Evolutionary conservation across 2,888 invertebrate species (phyloP).

Genomic region (Pachymerium ferrugineum): DNA sequence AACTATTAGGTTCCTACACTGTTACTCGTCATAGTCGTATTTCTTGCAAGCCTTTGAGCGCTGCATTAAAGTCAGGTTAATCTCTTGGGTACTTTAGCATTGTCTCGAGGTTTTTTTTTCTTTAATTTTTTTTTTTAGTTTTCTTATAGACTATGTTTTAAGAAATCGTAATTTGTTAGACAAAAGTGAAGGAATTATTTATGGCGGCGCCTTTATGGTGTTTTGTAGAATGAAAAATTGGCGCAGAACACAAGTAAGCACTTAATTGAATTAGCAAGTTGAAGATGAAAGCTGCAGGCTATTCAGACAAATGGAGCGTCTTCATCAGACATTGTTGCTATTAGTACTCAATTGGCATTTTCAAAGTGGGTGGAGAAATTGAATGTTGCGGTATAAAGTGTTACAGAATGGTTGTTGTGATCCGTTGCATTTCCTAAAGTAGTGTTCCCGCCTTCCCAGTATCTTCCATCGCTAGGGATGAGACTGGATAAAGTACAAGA

Average conservation of each 20-base stretch:
- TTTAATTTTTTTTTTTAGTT: neutral
- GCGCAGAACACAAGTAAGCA: conserved; percentile 11
- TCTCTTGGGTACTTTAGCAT: neutral
- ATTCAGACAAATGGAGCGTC: conserved; percentile 1
- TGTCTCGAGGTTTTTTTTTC: neutral
- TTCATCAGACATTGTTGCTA: conserved; percentile 10
- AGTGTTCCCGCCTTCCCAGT: neutral
- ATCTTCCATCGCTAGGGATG: neutral
- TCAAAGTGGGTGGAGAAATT: neutral
- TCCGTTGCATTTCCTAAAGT: conserved; percentile 25
- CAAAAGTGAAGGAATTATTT: conserved; percentile 17
- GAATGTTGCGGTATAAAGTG: neutral
- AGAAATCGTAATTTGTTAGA: conserved; percentile 4
- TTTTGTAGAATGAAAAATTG: conserved; percentile 6
- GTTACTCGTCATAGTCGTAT: neutral
- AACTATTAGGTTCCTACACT: neutral
- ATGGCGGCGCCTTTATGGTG: conserved; percentile 27
- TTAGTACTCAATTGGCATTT: conserved; percentile 2
- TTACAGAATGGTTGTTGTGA: conserved; percentile 15
- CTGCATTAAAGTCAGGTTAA: neutral
- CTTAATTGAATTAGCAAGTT: conserved; percentile 27
- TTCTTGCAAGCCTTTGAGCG: conserved; percentile 10
- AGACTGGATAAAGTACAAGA: conserved; percentile 11
- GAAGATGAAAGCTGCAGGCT: conserved; percentile 13
- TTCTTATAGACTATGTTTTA: too few relatives aligned